These are phyloP conservation scores for Brachystomella parvula DNA, from an alignment of 1,140 invertebrate genomes.

Conservation along the genomic window DNA sequence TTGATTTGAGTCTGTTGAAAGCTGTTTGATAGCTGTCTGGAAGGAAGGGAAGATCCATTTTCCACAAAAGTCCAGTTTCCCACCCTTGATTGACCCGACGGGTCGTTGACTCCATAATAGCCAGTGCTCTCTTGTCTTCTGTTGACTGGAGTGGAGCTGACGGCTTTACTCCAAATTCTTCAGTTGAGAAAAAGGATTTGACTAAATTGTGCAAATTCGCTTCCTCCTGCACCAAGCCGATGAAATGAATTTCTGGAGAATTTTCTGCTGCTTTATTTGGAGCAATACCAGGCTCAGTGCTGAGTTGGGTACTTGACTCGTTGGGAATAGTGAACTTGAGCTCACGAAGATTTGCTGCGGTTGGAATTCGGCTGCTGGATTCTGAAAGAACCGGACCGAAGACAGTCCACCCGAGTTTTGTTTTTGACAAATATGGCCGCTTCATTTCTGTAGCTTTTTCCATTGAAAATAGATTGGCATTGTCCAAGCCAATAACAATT, in stretches of 20 bases:
- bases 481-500: constrained; percentile 7
- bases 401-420: background rate
- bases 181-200: background rate
- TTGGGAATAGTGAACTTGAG: background rate
- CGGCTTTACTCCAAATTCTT: background rate
- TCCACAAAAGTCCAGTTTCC: constrained; percentile 16
- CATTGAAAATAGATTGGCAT: background rate
- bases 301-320: too few relatives aligned
- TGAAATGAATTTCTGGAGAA: background rate
- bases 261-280: background rate
- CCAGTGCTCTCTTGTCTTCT: background rate
- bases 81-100: background rate
- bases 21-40: background rate
- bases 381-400: background rate
- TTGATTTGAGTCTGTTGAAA: background rate
- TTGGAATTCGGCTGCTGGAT: background rate
- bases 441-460: background rate
- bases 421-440: background rate
- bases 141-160: background rate
- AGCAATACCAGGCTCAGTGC: background rate
- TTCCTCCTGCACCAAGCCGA: background rate
- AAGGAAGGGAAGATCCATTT: background rate
- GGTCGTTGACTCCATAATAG: background rate
- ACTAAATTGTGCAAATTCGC: background rate
- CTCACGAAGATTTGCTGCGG: background rate